Conservation (phyloP, 2,113 vertebrate genomes). For the Chloebia gouldiae region DNA sequence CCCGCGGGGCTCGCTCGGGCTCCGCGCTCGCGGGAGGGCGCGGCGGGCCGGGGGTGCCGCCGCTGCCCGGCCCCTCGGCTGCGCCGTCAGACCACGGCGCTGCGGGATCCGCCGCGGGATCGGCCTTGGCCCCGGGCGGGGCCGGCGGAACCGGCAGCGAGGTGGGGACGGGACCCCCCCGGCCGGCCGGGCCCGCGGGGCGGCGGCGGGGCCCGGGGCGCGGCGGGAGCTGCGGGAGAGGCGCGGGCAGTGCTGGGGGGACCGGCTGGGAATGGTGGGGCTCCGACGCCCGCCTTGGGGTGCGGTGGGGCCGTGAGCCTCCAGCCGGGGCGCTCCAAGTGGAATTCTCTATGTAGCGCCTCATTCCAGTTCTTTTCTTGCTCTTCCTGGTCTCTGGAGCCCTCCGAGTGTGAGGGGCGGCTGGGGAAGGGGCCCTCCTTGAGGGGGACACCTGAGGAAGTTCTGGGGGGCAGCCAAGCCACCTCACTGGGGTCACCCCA, state of each 20-base stretch:
- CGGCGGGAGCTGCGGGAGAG: background rate
- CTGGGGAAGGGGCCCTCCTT: background rate
- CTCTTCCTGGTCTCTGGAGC: background rate
- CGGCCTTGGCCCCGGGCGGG: background rate
- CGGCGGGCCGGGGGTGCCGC: background rate
- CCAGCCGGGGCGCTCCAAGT: no score
- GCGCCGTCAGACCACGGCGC: background rate
- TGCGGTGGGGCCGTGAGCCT: fast-evolving
- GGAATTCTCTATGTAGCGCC: background rate
- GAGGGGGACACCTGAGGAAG: fast-evolving
- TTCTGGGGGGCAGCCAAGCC: background rate
- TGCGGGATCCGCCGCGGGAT: background rate
- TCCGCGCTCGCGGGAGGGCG: background rate
- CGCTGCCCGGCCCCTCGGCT: background rate
- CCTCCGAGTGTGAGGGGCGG: fast-evolving
- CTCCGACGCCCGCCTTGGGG: fast-evolving
- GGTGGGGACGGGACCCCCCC: background rate
- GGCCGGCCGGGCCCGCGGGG: background rate
- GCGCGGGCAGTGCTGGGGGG: background rate
- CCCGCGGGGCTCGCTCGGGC: background rate
- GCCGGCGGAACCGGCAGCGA: background rate
- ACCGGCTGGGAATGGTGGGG: fast-evolving
- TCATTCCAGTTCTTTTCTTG: background rate
- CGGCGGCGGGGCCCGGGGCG: background rate
- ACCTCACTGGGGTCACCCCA: background rate